phyloP scores from a whole-genome alignment of 2,888 invertebrate species.

The Auanema freiburgensis region DNA sequence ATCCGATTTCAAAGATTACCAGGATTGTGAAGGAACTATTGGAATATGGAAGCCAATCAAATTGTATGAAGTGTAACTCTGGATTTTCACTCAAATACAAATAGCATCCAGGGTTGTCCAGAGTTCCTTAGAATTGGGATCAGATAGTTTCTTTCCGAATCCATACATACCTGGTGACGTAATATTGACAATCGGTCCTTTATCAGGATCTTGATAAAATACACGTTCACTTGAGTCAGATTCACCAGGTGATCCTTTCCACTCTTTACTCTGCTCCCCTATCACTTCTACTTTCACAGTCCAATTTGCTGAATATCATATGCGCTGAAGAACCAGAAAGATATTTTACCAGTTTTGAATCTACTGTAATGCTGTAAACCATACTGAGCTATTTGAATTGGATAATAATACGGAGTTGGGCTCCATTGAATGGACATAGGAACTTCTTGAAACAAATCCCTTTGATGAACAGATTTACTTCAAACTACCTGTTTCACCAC shows the following conservation, averaged over 20 bases:
- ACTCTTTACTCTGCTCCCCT: constrained; percentile 33
- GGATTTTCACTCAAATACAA: constrained; percentile 35
- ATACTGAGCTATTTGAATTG: constrained; percentile 97
- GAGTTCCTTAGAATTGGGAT: constrained; percentile 24
- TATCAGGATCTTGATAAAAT: constrained; percentile 30
- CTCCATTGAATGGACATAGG: constrained; percentile 98
- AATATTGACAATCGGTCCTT: constrained; percentile 37
- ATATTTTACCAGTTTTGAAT: constrained; percentile 48
- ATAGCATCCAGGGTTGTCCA: constrained; percentile 44
- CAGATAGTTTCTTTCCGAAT: not conserved
- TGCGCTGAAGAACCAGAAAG: not conserved
- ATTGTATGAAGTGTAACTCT: constrained; percentile 36
- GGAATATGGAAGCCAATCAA: constrained; percentile 39
- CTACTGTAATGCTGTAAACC: constrained; percentile 96
- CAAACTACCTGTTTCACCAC: constrained; percentile 79
- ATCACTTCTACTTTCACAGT: not conserved
- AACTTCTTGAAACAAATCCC: constrained; percentile 69
- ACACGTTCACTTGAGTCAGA: constrained; percentile 38
- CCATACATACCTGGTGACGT: constrained; percentile 28
- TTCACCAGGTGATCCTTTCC: constrained; percentile 42
- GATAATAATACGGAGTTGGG: constrained; percentile 90
- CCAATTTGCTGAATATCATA: not conserved
- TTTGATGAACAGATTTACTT: not conserved
- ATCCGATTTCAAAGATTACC: constrained; percentile 18
- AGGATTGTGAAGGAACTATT: constrained; percentile 49